These are phyloP conservation scores for Brotula barbata DNA, from an alignment of 2,797 vertebrate genomes.

Conservation along the genomic window DNA sequence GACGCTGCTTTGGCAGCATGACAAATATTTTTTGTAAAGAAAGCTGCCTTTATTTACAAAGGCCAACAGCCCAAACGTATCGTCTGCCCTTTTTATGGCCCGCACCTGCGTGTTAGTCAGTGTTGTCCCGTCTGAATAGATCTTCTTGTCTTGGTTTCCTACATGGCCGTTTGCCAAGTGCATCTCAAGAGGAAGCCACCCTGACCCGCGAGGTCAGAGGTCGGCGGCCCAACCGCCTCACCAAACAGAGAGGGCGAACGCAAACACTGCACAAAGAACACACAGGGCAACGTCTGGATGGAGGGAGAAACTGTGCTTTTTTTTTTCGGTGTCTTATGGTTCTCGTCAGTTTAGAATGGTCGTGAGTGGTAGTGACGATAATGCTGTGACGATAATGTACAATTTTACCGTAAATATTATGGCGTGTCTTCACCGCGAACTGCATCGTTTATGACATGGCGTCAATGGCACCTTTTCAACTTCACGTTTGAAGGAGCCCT, in stretches of 20 bases:
- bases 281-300: conserved; percentile 47
- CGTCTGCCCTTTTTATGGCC: conserved; percentile 69
- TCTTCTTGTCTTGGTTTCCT: conserved; percentile 64
- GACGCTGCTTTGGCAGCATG: conserved; percentile 97
- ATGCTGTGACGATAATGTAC: conserved; percentile 71
- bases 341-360: conserved; percentile 52
- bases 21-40: conserved; percentile 89
- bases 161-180: conserved; percentile 59
- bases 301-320: conserved; percentile 52
- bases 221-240: conserved; percentile 62
- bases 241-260: conserved; percentile 53
- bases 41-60: conserved; percentile 97
- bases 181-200: conserved; percentile 56
- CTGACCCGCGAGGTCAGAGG: conserved; percentile 56
- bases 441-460: conserved; percentile 39
- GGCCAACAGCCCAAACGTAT: conserved; percentile 80
- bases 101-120: conserved; percentile 66
- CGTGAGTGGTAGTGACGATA: conserved; percentile 61
- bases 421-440: conserved; percentile 58
- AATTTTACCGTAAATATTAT: conserved; percentile 60
- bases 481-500: conserved; percentile 48
- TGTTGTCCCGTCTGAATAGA: conserved; percentile 75
- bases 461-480: conserved; percentile 47
- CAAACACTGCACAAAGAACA: conserved; percentile 46
- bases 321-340: conserved; percentile 49